Conservation (phyloP, 2,113 vertebrate genomes). For the Lycaon pictus region DNA sequence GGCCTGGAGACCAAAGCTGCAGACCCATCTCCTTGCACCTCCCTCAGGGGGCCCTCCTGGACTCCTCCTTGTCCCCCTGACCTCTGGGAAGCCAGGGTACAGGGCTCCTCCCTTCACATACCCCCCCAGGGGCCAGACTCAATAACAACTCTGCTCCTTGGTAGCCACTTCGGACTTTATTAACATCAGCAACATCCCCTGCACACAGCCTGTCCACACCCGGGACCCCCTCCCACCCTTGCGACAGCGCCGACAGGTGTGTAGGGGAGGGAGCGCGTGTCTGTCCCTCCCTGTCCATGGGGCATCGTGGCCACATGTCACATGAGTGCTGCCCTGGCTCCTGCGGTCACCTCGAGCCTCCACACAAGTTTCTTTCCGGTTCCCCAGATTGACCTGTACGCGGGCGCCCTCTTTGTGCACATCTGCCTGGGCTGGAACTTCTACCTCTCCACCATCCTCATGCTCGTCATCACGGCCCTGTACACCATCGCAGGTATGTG, state of each 20-base stretch:
- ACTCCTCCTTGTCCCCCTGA: not conserved
- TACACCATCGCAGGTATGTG: constrained; percentile 94
- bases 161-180: not conserved
- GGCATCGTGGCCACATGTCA: not conserved
- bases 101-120: not conserved
- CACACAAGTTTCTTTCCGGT: not conserved
- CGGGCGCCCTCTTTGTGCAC: constrained; percentile 93
- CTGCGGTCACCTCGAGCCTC: not conserved
- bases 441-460: constrained; percentile 92
- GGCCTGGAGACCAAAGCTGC: not conserved
- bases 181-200: not conserved
- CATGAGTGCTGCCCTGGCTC: too few species aligned
- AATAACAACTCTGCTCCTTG: not conserved
- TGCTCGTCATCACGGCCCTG: constrained; percentile 92
- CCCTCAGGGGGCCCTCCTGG: not conserved
- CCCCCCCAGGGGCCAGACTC: not conserved
- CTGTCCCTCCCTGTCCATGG: too few species aligned
- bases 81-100: not conserved
- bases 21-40: not conserved
- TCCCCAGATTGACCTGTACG: constrained; percentile 93
- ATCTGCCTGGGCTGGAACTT: constrained; percentile 97
- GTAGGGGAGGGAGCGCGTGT: fast-evolving
- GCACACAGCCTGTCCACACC: not conserved
- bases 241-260: not conserved
- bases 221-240: not conserved